Evolutionary conservation across 2,113 vertebrate species (phyloP).

Genomic region (Alces alces): DNA sequence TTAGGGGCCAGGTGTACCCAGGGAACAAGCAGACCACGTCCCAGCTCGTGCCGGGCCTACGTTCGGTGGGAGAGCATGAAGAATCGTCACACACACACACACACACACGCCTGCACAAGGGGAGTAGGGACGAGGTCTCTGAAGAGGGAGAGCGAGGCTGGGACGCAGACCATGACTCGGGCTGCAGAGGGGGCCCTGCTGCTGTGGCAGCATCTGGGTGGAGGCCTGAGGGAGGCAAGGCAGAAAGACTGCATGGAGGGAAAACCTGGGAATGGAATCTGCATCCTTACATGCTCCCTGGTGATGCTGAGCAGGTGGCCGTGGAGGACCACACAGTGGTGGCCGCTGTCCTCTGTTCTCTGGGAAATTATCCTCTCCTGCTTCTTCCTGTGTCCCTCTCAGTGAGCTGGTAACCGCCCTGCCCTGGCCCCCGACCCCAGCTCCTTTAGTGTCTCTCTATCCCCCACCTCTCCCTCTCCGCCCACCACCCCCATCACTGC

Average conservation of each 20-base stretch:
- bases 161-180: accelerated
- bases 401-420: neutral
- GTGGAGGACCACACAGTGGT: accelerated
- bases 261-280: neutral
- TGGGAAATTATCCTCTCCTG: neutral
- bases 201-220: neutral
- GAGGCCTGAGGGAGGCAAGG: neutral
- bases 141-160: neutral
- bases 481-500: neutral
- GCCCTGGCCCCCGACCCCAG: neutral
- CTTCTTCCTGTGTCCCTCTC: neutral
- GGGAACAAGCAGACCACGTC: no score
- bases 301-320: no score
- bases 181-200: neutral
- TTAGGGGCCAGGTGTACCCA: neutral
- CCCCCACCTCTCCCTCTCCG: no score
- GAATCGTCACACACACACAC: neutral
- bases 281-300: no score
- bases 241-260: neutral
- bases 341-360: neutral
- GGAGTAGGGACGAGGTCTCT: neutral
- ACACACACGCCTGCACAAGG: neutral
- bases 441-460: neutral
- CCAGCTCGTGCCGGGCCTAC: no score
- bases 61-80: no score